A percentile compares a stretch with the other conserved stretches of the same genome.
Conservation (phyloP, 2,797 vertebrate genomes). For the Xenopus petersii region DNA sequence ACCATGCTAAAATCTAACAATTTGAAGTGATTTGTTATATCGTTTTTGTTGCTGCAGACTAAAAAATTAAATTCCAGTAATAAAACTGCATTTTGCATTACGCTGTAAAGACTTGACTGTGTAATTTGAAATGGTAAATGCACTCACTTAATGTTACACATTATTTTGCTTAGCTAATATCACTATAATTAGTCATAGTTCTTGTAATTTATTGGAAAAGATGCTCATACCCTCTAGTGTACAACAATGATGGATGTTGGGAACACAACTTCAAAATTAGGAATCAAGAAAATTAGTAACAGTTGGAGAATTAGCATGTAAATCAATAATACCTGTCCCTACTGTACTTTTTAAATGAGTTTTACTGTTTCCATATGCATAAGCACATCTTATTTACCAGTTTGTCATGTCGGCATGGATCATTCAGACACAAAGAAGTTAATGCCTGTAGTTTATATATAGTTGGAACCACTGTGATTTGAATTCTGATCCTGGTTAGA, state of each 20-base stretch:
- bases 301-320: conserved; percentile 76
- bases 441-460: conserved; percentile 5
- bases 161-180: conserved; percentile 80
- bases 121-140: conserved; percentile 78
- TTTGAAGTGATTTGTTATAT: neutral
- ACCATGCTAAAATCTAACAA: neutral
- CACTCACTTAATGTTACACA: conserved; percentile 75
- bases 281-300: conserved; percentile 79
- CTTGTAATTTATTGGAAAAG: conserved; percentile 79
- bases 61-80: conserved; percentile 13
- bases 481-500: no score
- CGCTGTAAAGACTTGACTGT: conserved; percentile 68
- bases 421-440: conserved; percentile 9
- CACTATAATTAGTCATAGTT: conserved; percentile 79
- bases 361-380: conserved; percentile 17
- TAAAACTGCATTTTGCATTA: conserved; percentile 54
- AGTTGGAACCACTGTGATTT: neutral
- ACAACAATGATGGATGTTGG: conserved; percentile 74
- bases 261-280: conserved; percentile 72
- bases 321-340: conserved; percentile 72
- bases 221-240: conserved; percentile 73
- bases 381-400: conserved; percentile 13
- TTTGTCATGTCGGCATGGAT: conserved; percentile 1
- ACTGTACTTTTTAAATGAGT: conserved; percentile 56
- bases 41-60: neutral